A percentile compares a stretch with the other conserved stretches of the same genome.
Evolutionary conservation across 1,140 invertebrate genomes (phyloP).

Genomic region (Drosophila bocki): DNA sequence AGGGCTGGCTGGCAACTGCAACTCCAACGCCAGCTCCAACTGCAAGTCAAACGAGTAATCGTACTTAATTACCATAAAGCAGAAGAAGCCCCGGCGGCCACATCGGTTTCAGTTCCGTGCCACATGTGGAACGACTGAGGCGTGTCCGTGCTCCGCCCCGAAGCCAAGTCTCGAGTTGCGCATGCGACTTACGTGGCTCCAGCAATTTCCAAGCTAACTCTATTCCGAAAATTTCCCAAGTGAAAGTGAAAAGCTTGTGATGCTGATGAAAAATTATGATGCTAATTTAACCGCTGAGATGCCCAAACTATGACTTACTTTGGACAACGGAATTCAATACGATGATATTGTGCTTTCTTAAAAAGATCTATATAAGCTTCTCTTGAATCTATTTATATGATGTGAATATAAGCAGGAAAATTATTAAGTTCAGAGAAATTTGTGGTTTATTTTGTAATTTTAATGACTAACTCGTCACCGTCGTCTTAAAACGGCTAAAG

Average conservation of each 20-base stretch:
- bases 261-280: conserved; percentile 15
- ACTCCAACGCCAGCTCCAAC: conserved; percentile 11
- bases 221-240: conserved; percentile 14
- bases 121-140: conserved; percentile 63
- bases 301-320: conserved; percentile 26
- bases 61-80: conserved; percentile 60
- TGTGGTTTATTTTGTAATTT: background rate
- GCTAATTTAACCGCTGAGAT: conserved; percentile 19
- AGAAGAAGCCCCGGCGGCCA: conserved; percentile 30
- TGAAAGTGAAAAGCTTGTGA: conserved; percentile 57
- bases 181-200: conserved; percentile 20
- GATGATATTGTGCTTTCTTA: background rate
- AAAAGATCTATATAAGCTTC: background rate
- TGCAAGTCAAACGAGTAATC: conserved; percentile 46
- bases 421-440: background rate
- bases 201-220: conserved; percentile 25
- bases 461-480: too few relatives aligned
- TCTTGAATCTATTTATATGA: background rate
- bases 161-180: conserved; percentile 14
- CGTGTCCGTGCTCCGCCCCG: conserved; percentile 31
- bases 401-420: background rate
- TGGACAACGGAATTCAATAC: background rate
- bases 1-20: conserved; percentile 21
- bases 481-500: too few relatives aligned
- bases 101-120: conserved; percentile 58